Conservation (phyloP, 1,140 invertebrate genomes). For the Cyphomyrmex costatus region DNA sequence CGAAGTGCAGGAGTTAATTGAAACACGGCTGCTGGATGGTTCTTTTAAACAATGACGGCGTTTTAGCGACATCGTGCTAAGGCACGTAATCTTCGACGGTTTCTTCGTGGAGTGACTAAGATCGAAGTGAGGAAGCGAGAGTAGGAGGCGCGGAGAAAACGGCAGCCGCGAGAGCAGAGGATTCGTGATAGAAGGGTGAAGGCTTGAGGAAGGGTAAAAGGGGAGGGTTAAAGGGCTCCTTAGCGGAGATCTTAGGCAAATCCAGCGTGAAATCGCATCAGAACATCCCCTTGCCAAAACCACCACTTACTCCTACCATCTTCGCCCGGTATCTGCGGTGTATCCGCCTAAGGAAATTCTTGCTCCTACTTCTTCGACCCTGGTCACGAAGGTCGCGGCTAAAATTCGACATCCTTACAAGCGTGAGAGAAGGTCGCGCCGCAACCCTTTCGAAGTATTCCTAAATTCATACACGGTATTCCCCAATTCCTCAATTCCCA, state of each 20-base stretch:
- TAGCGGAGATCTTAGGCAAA: constrained; percentile 87
- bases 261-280: constrained; percentile 87
- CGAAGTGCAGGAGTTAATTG: constrained; percentile 67
- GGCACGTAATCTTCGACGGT: constrained; percentile 72
- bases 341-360: constrained; percentile 72
- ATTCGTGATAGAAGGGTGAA: constrained; percentile 75
- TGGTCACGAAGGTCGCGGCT: constrained; percentile 42
- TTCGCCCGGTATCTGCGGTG: constrained; percentile 69
- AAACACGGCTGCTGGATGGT: constrained; percentile 61
- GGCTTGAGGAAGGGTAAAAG: constrained; percentile 71
- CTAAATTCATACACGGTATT: not conserved
- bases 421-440: not conserved
- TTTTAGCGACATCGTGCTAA: constrained; percentile 72
- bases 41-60: constrained; percentile 74
- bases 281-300: constrained; percentile 84
- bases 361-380: constrained; percentile 60
- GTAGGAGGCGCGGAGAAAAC: constrained; percentile 61
- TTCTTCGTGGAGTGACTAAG: constrained; percentile 66
- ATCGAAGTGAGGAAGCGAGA: constrained; percentile 59
- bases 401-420: constrained; percentile 15
- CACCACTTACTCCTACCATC: constrained; percentile 85
- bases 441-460: constrained; percentile 16
- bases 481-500: not conserved
- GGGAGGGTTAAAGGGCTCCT: constrained; percentile 85
- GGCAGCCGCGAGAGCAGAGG: constrained; percentile 65